Percentiles rank a stretch among this genome's conserved stretches.
These are phyloP conservation scores for Oncorhynchus keta DNA, from an alignment of 2,113 vertebrate species.

Conservation along the genomic window DNA sequence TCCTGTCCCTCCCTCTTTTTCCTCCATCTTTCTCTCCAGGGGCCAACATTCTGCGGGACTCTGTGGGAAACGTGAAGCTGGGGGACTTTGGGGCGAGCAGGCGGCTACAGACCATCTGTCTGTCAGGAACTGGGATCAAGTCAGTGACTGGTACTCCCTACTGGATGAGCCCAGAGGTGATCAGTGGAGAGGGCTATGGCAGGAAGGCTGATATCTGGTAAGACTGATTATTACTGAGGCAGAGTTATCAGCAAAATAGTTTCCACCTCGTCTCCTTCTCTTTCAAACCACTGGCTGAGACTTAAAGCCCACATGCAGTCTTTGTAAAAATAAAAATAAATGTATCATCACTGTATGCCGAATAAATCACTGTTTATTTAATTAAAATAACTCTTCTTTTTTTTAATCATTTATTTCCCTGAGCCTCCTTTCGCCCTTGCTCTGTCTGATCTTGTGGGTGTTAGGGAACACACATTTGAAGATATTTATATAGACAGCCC, in stretches of 20 bases:
- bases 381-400: no score
- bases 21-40: conserved; percentile 69
- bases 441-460: no score
- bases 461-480: no score
- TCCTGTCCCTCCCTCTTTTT: not conserved
- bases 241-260: not conserved
- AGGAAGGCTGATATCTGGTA: conserved; percentile 98
- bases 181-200: conserved; percentile 97
- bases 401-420: no score
- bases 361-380: no score
- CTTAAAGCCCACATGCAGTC: not conserved
- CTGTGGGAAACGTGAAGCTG: conserved; percentile 95
- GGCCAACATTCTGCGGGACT: conserved; percentile 96
- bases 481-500: no score
- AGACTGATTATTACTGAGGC: not conserved
- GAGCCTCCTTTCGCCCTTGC: no score
- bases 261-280: not conserved
- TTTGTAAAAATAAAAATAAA: no score
- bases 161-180: conserved; percentile 99
- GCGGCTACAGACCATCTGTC: conserved; percentile 95
- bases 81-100: conserved; percentile 98
- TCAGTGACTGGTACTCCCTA: conserved; percentile 97
- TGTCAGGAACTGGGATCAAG: conserved; percentile 96
- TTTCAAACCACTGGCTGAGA: not conserved
- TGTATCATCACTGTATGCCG: no score